These are phyloP conservation scores for Atrina japonica DNA, from an alignment of 2,888 invertebrate genomes.

Conservation along the genomic window DNA sequence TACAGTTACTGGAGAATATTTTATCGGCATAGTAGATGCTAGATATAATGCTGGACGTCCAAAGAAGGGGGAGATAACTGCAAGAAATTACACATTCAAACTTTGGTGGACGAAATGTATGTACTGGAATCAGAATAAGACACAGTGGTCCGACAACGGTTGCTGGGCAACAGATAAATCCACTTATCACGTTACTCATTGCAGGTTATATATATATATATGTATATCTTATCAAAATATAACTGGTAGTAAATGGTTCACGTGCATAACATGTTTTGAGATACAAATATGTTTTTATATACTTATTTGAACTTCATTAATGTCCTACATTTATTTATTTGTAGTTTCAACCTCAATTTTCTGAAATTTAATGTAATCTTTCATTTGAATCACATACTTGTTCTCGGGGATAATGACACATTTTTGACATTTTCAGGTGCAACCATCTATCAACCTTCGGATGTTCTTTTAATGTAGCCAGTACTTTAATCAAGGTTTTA, in stretches of 20 bases:
- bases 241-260: too few relatives aligned
- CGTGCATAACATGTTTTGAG: too few relatives aligned
- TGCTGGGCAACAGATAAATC: constrained; percentile 67
- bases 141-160: constrained; percentile 71
- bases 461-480: constrained; percentile 69
- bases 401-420: too few relatives aligned
- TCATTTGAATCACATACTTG: too few relatives aligned
- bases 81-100: constrained; percentile 71
- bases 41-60: constrained; percentile 72
- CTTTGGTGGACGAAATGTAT: constrained; percentile 77
- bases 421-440: constrained; percentile 70
- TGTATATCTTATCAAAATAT: too few relatives aligned
- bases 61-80: constrained; percentile 67
- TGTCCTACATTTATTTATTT: too few relatives aligned
- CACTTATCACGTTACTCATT: constrained; percentile 66
- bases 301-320: not conserved
- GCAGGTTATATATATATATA: too few relatives aligned
- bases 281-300: too few relatives aligned
- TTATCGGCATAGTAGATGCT: constrained; percentile 74
- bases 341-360: too few relatives aligned
- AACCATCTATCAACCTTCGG: constrained; percentile 78
- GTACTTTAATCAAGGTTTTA: constrained; percentile 64
- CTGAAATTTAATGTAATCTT: too few relatives aligned
- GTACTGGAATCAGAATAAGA: constrained; percentile 68
- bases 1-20: constrained; percentile 68